Evolutionary conservation across 2,888 invertebrate species (phyloP).

Genomic region (Linnaemya vulpina): DNA sequence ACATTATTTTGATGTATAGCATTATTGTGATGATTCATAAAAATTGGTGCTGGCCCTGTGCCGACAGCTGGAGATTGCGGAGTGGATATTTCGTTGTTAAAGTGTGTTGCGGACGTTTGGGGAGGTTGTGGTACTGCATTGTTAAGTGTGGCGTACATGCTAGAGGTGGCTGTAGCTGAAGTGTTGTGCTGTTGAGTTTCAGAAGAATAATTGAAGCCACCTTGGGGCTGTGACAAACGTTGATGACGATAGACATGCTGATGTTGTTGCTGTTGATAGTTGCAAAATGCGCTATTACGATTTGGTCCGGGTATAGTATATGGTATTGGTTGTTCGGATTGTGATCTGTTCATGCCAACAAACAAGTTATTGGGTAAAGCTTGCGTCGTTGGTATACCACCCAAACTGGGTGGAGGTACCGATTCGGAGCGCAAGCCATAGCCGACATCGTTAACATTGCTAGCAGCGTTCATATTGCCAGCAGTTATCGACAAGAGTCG

Average conservation of each 20-base stretch:
- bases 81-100: constrained; percentile 79
- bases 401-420: constrained; percentile 78
- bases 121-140: constrained; percentile 77
- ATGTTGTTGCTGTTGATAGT: constrained; percentile 76
- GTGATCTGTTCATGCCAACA: constrained; percentile 79
- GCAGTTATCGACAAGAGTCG: constrained; percentile 76
- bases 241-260: constrained; percentile 72
- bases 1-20: constrained; percentile 82
- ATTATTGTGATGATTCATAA: constrained; percentile 83
- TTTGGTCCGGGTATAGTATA: constrained; percentile 65
- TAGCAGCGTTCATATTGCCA: constrained; percentile 25
- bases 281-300: constrained; percentile 76
- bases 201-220: constrained; percentile 74
- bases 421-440: constrained; percentile 81
- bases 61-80: constrained; percentile 78
- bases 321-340: constrained; percentile 80
- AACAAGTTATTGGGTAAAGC: constrained; percentile 78
- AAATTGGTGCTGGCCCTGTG: constrained; percentile 81
- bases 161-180: constrained; percentile 71
- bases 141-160: constrained; percentile 76
- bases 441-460: constrained; percentile 74
- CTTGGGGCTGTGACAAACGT: constrained; percentile 71
- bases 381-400: constrained; percentile 70
- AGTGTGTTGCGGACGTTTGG: constrained; percentile 75
- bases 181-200: constrained; percentile 75